Evolutionary conservation across 2,888 invertebrate genomes (phyloP).

Genomic region (Ochropleura plecta): DNA sequence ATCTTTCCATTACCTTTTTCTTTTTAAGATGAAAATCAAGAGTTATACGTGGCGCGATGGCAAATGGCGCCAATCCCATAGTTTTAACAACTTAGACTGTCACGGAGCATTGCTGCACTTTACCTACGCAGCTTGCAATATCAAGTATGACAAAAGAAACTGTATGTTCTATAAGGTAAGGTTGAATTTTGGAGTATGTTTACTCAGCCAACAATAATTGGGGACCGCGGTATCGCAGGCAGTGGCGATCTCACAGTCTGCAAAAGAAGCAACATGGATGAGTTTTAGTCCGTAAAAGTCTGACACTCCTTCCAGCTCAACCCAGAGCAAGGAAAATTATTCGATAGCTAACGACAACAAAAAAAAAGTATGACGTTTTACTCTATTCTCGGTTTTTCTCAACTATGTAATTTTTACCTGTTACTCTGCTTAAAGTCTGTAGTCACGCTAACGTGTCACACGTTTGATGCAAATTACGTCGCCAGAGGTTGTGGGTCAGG

Average conservation of each 20-base stretch:
- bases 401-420: not conserved
- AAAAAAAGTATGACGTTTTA: not conserved
- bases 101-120: conserved; percentile 44
- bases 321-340: too few relatives aligned
- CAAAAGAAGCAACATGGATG: too few relatives aligned
- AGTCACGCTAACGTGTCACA: not conserved
- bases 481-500: not conserved
- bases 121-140: not conserved
- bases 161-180: conserved; percentile 56
- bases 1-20: too few relatives aligned
- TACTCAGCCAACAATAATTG: not conserved
- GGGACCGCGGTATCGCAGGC: too few relatives aligned
- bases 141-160: conserved; percentile 57
- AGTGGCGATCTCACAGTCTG: too few relatives aligned
- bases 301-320: too few relatives aligned
- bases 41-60: conserved; percentile 38
- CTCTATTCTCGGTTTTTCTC: not conserved
- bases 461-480: not conserved
- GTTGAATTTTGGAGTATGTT: not conserved
- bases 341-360: too few relatives aligned
- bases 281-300: too few relatives aligned
- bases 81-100: conserved; percentile 60
- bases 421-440: not conserved
- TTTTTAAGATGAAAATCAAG: conserved; percentile 49
- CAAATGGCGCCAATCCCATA: conserved; percentile 43